Evolutionary conservation across 2,113 vertebrate species (phyloP), one percentile per base, ranked within the genome.

Genomic region (Psittacara wagleri): DNA sequence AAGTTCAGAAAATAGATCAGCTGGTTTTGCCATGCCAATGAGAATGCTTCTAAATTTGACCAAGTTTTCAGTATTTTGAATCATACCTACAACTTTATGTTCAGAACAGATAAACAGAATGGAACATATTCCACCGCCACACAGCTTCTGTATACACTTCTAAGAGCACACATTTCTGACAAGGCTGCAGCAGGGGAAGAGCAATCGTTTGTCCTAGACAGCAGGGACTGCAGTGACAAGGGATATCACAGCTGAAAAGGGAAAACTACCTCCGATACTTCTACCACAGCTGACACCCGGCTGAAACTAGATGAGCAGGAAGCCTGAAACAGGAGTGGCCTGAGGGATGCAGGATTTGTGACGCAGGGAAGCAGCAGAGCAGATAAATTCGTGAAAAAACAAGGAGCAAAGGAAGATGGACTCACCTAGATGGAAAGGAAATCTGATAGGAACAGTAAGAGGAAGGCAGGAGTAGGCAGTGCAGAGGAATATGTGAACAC

Each of bases 341-440:
- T 72, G 77, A 75, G 20, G 69, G 33, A 31, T 59, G 70, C 46
- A 39, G 70, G 51, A 64, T 48, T 78, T 72, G 48, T 72, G 80
- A 86, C 37, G 63, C 0, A 72, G 64, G 79, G 55, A 83, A 62
- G 74, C 64, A 91, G 83, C 88, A 81, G 86, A 44, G 33, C 76
- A 93, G 90, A 74, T 43, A 93, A 93, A 83, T 66, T 66, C 41
- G 74, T 46, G 88, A 85, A 67, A 59, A 86, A 82, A 43, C 44
- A 43, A 75, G 92, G 79, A 92, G 77, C 68, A 90, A 96, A 96
- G 90, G 96, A 92, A 94, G 73, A 94, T 78, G 73, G 88, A 96
- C 95, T 97, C 96, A 97, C 96, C 96, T 95, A 97, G 83, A 91
- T 89, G 89, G 95, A 95, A 96, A 96, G 73, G 92, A 94, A 95